Evolutionary conservation across 2,888 invertebrate species (phyloP), one percentile per base, ranked within the genome.

Genomic region (Brachypterus glaber): DNA sequence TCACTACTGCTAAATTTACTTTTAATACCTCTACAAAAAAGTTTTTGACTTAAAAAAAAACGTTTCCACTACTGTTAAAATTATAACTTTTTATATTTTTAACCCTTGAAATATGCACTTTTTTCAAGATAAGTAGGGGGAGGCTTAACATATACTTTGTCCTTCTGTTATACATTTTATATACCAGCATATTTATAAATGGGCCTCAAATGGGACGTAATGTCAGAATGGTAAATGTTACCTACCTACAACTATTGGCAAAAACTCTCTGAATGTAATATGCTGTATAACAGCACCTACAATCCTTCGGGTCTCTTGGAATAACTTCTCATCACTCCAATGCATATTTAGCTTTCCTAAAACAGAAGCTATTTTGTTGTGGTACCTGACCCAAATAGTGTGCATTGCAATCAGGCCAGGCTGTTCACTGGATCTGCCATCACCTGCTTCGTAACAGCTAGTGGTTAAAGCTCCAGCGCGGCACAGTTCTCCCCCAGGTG

Each of bases 261-360:
- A 63, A 59, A 85, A 89, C 60, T 90, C 89, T 2, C 79, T 72
- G 54, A 82, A 90, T 0, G 85, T 86, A 39, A 90, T 83, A 51
- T 87, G 88, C 59, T 90, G 90, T 33, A 88, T 67, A 59, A 83
- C 71, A 9, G 89, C 89, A 1, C 79, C 82, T 3, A 91, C 72
- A 33, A 92, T 85, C 49, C 81, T 79, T 14, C 90, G 70, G 0
- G 86, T 77, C 63, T 91, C 91, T 55, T 89, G 88, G 59, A 82
- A 90, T 8, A 86, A 68, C 57, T 82, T 81, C 57, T 91, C 90
- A 56, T 92, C 91, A 53, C 79, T 81, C 92, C 92, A 92, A 53
- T 85, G 83, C 0, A 77, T 76, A 67, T 92, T 92, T 26, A 88
- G 55, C 31, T 73, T 72, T 3, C 78, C 72, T 26, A 92, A 61